Conservation (phyloP, 1,140 invertebrate genomes). For the Dolichoris vasculosae region DNA sequence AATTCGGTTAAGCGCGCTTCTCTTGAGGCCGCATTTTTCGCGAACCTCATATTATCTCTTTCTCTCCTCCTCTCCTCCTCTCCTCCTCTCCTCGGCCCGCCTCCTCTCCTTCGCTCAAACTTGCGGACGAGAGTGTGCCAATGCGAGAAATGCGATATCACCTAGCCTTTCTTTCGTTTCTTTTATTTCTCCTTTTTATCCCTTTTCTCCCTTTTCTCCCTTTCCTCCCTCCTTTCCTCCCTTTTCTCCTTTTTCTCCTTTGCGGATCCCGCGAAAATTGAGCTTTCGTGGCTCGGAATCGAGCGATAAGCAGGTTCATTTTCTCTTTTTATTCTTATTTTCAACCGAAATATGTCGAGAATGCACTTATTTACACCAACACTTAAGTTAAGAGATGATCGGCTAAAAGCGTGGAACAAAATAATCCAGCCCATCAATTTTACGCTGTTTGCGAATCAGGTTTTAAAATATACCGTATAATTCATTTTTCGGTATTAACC, state of each 20-base stretch:
- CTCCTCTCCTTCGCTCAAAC: conserved; percentile 14
- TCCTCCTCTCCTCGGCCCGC: background rate
- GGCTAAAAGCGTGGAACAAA: background rate
- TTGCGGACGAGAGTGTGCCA: conserved; percentile 28
- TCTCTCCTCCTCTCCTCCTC: conserved; percentile 8
- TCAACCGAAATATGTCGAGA: background rate
- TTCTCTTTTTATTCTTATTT: background rate
- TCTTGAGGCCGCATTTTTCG: conserved; percentile 49
- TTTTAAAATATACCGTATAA: background rate
- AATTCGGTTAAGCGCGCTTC: conserved; percentile 53
- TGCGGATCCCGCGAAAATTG: conserved; percentile 18
- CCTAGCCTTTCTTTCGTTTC: background rate
- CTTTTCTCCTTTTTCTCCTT: background rate
- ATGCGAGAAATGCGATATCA: conserved; percentile 45
- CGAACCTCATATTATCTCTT: conserved; percentile 43
- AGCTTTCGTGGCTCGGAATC: background rate
- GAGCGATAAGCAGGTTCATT: background rate
- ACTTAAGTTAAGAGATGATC: background rate
- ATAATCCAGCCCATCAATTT: background rate
- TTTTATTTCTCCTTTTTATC: background rate
- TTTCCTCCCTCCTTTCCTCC: too few relatives aligned
- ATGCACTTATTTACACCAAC: conserved; percentile 19
- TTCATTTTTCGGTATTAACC: background rate
- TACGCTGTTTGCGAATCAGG: background rate
- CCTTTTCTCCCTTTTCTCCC: background rate